Percentiles rank a stretch among this genome's conserved stretches.
Conservation (phyloP, 2,113 vertebrate species). For the Melanerpes aurifrons region DNA sequence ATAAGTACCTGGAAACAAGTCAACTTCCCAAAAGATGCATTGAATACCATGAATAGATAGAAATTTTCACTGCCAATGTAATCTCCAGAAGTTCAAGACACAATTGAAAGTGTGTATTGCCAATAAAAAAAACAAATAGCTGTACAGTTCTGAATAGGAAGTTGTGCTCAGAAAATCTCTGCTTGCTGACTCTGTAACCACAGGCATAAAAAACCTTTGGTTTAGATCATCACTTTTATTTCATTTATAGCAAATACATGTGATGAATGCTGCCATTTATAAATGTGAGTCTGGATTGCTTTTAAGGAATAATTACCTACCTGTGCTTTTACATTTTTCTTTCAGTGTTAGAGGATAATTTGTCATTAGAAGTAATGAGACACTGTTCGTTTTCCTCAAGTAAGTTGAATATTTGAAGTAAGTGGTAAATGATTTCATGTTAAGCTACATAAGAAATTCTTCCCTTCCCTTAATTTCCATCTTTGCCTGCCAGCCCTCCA, state of each 20-base stretch:
- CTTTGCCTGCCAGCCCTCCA: background rate
- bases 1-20: background rate
- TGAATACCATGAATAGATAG: background rate
- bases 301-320: conserved; percentile 49
- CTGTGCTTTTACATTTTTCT: conserved; percentile 42
- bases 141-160: conserved; percentile 1
- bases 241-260: background rate
- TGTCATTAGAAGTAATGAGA: conserved; percentile 25
- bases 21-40: background rate
- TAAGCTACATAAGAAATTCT: background rate
- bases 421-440: background rate
- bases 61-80: background rate
- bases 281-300: conserved; percentile 17
- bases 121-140: background rate
- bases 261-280: conserved; percentile 22
- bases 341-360: conserved; percentile 10
- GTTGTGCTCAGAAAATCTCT: background rate
- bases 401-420: conserved; percentile 28
- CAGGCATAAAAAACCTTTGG: background rate
- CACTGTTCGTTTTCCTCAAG: background rate
- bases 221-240: background rate
- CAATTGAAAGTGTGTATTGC: background rate
- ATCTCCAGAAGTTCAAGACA: background rate
- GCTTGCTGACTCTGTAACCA: conserved; percentile 1
- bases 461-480: background rate